phyloP scores from a whole-genome alignment of 2,888 invertebrate species.

The Epinotia nisella region DNA sequence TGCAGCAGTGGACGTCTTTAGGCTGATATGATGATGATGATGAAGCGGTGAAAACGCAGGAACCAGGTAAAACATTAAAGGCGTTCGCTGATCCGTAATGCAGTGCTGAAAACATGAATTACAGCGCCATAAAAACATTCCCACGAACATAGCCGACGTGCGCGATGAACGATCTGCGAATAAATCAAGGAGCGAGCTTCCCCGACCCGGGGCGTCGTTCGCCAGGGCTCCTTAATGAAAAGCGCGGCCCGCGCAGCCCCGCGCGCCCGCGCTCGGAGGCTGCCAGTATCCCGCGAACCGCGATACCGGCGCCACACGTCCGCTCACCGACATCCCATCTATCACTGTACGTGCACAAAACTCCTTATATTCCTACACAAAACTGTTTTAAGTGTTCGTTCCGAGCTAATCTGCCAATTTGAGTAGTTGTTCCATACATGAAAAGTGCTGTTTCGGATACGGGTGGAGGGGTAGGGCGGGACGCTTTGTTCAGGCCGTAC shows the following conservation, averaged over 20 bases:
- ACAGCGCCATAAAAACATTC: slow-evolving; percentile 46
- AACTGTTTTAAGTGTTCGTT: slow-evolving; percentile 60
- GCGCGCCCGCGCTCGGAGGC: slow-evolving; percentile 69
- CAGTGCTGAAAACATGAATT: slow-evolving; percentile 44
- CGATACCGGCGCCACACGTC: slow-evolving; percentile 70
- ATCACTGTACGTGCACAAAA: slow-evolving; percentile 61
- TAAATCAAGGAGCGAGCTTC: slow-evolving; percentile 58
- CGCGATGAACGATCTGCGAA: slow-evolving; percentile 54
- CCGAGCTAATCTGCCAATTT: slow-evolving; percentile 52
- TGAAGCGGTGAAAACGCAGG: background rate
- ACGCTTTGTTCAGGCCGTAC: slow-evolving; percentile 75
- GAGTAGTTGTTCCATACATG: slow-evolving; percentile 71
- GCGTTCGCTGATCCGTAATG: slow-evolving; percentile 47
- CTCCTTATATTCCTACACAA: slow-evolving; percentile 40
- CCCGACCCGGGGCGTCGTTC: slow-evolving; percentile 68
- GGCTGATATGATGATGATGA: no score
- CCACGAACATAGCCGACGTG: slow-evolving; percentile 50
- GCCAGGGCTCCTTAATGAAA: slow-evolving; percentile 72
- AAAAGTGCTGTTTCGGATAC: slow-evolving; percentile 54
- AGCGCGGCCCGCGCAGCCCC: slow-evolving; percentile 79
- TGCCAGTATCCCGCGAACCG: slow-evolving; percentile 81
- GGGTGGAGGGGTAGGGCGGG: slow-evolving; percentile 72
- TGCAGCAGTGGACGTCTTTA: no score
- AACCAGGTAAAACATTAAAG: slow-evolving; percentile 23
- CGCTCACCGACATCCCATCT: slow-evolving; percentile 54